Conservation (phyloP, 2,113 vertebrate genomes). For the Cyprinodon brontotheroides region DNA sequence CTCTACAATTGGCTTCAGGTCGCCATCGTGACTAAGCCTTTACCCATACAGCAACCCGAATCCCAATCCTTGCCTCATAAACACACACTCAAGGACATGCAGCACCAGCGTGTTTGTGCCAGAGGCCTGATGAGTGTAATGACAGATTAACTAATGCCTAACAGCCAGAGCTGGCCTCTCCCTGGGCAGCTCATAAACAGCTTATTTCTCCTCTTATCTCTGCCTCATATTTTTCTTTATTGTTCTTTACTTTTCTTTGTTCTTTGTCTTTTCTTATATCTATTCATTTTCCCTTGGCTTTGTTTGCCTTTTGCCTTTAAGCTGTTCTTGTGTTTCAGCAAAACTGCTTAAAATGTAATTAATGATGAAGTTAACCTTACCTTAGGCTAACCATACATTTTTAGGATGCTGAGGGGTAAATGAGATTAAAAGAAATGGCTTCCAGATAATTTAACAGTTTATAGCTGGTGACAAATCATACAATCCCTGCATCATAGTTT, state of each 20-base stretch:
- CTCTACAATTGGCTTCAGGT: constrained; percentile 58
- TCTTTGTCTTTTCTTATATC: constrained; percentile 20
- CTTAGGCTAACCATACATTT: constrained; percentile 18
- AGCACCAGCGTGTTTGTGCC: constrained; percentile 45
- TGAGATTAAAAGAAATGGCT: constrained; percentile 21
- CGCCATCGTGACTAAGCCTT: constrained; percentile 73
- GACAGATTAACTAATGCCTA: constrained; percentile 72
- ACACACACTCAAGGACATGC: constrained; percentile 28
- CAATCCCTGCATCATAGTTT: not conserved
- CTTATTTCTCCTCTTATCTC: constrained; percentile 29
- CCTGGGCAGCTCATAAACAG: constrained; percentile 64
- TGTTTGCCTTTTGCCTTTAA: constrained; percentile 19
- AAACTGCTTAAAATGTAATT: constrained; percentile 36
- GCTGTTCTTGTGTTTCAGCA: constrained; percentile 23
- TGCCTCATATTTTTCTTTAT: constrained; percentile 12
- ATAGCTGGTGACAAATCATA: constrained; percentile 28
- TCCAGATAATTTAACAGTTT: not conserved
- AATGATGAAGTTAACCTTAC: constrained; percentile 14
- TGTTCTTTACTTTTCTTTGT: constrained; percentile 11
- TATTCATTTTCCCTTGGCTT: constrained; percentile 9
- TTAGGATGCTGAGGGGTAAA: constrained; percentile 9
- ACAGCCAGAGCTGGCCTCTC: constrained; percentile 70
- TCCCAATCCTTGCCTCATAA: constrained; percentile 59
- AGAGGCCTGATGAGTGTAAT: constrained; percentile 73
- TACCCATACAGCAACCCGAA: constrained; percentile 54